Conservation (phyloP, 2,888 invertebrate species). For the Odontothrips loti region DNA sequence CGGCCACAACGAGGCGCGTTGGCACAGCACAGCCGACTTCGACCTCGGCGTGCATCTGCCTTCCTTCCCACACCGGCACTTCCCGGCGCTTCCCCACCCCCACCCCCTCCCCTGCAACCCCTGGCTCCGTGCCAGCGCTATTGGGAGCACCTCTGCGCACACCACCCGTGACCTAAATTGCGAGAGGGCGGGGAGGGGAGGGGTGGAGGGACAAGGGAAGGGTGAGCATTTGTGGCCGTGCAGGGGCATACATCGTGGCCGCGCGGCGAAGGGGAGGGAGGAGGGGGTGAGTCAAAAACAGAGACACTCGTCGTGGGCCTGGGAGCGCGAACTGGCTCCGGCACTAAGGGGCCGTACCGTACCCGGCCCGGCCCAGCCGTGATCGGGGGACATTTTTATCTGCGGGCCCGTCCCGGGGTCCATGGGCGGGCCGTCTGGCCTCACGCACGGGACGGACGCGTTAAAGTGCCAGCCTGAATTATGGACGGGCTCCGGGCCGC, state of each 20-base stretch:
- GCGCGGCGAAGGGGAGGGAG: slow-evolving; percentile 32
- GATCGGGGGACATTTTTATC: too few relatives aligned
- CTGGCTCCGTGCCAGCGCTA: neutral
- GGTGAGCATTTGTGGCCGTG: slow-evolving; percentile 35
- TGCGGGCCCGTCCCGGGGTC: too few relatives aligned
- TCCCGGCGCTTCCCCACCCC: neutral
- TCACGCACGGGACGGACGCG: too few relatives aligned
- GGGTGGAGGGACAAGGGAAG: slow-evolving; percentile 29
- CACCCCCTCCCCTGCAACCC: neutral
- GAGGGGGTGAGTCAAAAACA: neutral
- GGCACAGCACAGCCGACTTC: neutral
- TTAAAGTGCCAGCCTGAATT: too few relatives aligned
- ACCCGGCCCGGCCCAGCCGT: too few relatives aligned
- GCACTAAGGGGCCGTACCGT: too few relatives aligned
- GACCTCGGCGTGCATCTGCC: neutral
- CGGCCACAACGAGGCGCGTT: neutral
- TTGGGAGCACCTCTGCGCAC: neutral
- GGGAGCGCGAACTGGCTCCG: neutral
- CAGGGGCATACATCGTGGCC: slow-evolving; percentile 33
- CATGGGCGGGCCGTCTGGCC: too few relatives aligned
- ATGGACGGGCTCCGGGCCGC: too few relatives aligned
- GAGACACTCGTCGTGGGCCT: slow-evolving; percentile 34
- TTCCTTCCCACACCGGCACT: too few relatives aligned
- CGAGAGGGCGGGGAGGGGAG: neutral
- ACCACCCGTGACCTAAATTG: slow-evolving; percentile 8